Evolutionary conservation across 1,140 invertebrate genomes (phyloP).

Genomic region (Plodia interpunctella): DNA sequence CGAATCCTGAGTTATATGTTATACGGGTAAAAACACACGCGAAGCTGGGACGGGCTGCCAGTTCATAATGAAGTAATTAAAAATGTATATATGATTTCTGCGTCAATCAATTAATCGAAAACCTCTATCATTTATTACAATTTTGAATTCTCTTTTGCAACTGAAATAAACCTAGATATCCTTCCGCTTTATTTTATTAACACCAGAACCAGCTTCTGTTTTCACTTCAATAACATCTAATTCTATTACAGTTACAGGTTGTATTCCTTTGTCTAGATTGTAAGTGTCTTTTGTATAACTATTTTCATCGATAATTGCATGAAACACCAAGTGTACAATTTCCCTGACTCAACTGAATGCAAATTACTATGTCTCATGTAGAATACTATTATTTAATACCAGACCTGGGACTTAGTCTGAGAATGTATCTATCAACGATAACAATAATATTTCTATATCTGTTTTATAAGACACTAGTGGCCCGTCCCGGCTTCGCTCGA

Average conservation of each 20-base stretch:
- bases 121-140: slow-evolving; percentile 23
- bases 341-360: slow-evolving; percentile 19
- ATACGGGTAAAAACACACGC: no score
- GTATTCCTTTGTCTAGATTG: slow-evolving; percentile 8
- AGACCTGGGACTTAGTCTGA: no score
- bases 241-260: slow-evolving; percentile 10
- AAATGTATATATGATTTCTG: slow-evolving; percentile 7
- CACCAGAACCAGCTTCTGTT: neutral
- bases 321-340: slow-evolving; percentile 30
- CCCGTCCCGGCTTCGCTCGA: no score
- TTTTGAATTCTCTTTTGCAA: slow-evolving; percentile 25
- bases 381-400: neutral
- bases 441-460: no score
- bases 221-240: neutral
- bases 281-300: slow-evolving; percentile 11
- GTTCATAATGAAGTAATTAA: neutral
- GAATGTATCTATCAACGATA: no score
- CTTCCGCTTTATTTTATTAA: neutral
- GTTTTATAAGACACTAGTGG: no score
- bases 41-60: no score
- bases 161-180: slow-evolving; percentile 10
- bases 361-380: neutral
- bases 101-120: neutral
- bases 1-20: no score
- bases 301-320: slow-evolving; percentile 38